Evolutionary conservation across 23 tunicate genomes (phyloP).

Genomic region (Styela clava): DNA sequence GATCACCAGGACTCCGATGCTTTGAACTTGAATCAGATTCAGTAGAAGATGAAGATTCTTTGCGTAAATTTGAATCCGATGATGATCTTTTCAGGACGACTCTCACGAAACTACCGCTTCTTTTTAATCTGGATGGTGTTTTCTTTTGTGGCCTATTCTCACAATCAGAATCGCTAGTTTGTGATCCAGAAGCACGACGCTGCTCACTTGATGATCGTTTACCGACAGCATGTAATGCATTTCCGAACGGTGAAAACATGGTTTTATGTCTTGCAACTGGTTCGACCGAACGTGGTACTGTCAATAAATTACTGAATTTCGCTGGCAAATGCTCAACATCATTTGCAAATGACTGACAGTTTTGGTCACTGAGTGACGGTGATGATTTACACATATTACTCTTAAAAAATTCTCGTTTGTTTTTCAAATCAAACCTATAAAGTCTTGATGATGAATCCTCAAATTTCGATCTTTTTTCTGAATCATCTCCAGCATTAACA

Average conservation of each 20-base stretch:
- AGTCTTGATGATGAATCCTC: slow-evolving; percentile 77
- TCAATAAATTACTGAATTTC: slow-evolving; percentile 1
- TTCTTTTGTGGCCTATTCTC: slow-evolving; percentile 19
- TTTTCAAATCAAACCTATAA: slow-evolving; percentile 42
- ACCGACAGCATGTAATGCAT: not conserved
- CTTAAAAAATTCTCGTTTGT: not conserved
- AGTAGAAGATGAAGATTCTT: slow-evolving; percentile 33
- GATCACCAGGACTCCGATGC: slow-evolving; percentile 32
- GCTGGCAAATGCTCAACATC: slow-evolving; percentile 4
- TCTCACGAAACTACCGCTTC: slow-evolving; percentile 48
- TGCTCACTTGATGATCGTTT: not conserved
- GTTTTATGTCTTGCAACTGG: not conserved
- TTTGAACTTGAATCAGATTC: slow-evolving; percentile 38
- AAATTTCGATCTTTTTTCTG: slow-evolving; percentile 41
- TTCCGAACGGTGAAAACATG: not conserved
- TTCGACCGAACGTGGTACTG: not conserved
- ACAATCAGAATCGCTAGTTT: slow-evolving; percentile 37
- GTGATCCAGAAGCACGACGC: not conserved
- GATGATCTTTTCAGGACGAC: slow-evolving; percentile 50
- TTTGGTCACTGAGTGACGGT: not conserved
- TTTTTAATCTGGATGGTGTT: slow-evolving; percentile 28
- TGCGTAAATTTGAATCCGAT: slow-evolving; percentile 52
- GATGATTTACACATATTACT: not conserved
- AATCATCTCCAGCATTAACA: slow-evolving; percentile 17
- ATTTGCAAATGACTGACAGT: not conserved